Evolutionary conservation across 2,113 vertebrate genomes (phyloP).

Genomic region (Grammomys dolichurus): DNA sequence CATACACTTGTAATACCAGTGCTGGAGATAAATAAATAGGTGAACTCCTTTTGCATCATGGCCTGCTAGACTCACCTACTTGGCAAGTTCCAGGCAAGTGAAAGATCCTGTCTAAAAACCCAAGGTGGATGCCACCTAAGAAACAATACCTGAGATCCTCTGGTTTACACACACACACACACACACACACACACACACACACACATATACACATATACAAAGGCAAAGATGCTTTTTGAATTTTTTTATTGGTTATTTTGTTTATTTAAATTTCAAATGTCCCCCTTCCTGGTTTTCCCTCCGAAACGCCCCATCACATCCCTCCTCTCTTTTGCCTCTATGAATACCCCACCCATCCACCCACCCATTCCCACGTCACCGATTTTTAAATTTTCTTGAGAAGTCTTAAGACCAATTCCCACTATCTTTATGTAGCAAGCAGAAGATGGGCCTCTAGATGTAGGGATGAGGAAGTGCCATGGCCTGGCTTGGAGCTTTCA

Average conservation of each 20-base stretch:
- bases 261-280: too few relatives aligned
- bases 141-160: not conserved
- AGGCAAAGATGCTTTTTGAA: not conserved
- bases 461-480: rapidly evolving
- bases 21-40: not conserved
- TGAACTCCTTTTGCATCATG: too few relatives aligned
- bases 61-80: not conserved
- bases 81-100: not conserved
- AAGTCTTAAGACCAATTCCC: not conserved
- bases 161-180: not conserved
- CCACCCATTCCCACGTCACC: too few relatives aligned
- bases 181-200: not conserved
- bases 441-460: not conserved
- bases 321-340: too few relatives aligned
- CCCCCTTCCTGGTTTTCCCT: too few relatives aligned
- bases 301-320: too few relatives aligned
- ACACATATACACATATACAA: not conserved
- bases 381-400: not conserved
- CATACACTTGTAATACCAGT: not conserved
- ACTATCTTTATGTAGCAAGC: not conserved
- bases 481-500: not conserved
- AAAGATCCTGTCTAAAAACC: not conserved
- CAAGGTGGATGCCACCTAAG: not conserved
- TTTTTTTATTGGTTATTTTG: not conserved
- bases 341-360: too few relatives aligned